Evolutionary conservation across 2,888 invertebrate genomes (phyloP).

Genomic region (Eupelmus urozonus): DNA sequence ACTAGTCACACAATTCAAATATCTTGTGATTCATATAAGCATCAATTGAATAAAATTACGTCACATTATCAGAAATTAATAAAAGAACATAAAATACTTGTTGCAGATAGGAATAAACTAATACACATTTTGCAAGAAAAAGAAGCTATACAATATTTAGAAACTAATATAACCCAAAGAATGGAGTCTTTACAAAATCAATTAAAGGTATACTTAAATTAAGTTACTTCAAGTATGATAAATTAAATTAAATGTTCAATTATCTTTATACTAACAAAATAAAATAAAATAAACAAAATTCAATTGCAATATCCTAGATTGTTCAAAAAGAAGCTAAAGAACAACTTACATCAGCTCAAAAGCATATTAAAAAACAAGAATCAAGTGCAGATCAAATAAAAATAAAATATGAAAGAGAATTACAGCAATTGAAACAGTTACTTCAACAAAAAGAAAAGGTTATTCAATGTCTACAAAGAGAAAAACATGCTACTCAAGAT

Average conservation of each 20-base stretch:
- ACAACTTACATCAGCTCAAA: slow-evolving; percentile 79
- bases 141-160: slow-evolving; percentile 72
- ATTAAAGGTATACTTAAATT: slow-evolving; percentile 79
- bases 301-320: slow-evolving; percentile 72
- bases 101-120: slow-evolving; percentile 72
- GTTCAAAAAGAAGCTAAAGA: slow-evolving; percentile 79
- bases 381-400: slow-evolving; percentile 77
- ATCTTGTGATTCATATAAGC: slow-evolving; percentile 78
- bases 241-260: neutral
- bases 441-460: slow-evolving; percentile 77
- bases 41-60: slow-evolving; percentile 79
- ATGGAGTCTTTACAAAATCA: slow-evolving; percentile 79
- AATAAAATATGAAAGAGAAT: slow-evolving; percentile 77
- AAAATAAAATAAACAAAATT: slow-evolving; percentile 1
- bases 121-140: slow-evolving; percentile 67
- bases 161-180: slow-evolving; percentile 78
- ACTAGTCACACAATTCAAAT: slow-evolving; percentile 77
- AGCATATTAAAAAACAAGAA: slow-evolving; percentile 78
- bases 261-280: neutral
- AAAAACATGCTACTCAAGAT: slow-evolving; percentile 69
- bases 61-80: slow-evolving; percentile 79
- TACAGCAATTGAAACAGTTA: slow-evolving; percentile 77
- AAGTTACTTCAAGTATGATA: slow-evolving; percentile 9
- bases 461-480: slow-evolving; percentile 74
- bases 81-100: slow-evolving; percentile 79